Percentiles rank a stretch among this genome's conserved stretches.
phyloP scores from a whole-genome alignment of 37 sponge, comb jelly and placozoan species.

The Crambe crambe region DNA sequence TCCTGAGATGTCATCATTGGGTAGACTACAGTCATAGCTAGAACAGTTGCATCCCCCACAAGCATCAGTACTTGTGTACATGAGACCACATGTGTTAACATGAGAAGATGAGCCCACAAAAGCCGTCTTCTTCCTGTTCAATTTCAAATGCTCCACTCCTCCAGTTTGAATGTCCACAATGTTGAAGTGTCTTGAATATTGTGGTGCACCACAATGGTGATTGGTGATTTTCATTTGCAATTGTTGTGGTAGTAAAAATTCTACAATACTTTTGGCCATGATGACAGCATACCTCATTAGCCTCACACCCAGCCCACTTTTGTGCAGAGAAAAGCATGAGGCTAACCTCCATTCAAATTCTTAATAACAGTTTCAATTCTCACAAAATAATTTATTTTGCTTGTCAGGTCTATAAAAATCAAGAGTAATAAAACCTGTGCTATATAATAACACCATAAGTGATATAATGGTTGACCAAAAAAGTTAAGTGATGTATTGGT shows the following conservation, averaged over 20 bases:
- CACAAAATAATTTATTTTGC: no score
- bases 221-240: neutral
- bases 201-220: neutral
- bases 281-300: no score
- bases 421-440: neutral
- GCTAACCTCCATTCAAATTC: no score
- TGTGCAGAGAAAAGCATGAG: no score
- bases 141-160: neutral
- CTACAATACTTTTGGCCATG: no score
- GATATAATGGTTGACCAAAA: neutral
- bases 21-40: no score
- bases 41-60: neutral
- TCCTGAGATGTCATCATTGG: no score
- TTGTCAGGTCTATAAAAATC: no score
- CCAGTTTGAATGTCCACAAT: neutral
- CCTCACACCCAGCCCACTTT: no score
- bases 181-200: no score
- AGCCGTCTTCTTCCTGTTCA: neutral
- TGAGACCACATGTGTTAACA: neutral
- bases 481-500: slow-evolving; percentile 28
- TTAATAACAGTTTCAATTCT: no score
- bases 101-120: neutral
- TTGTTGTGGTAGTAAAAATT: no score
- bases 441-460: neutral
- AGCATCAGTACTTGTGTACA: neutral